Evolutionary conservation across 1,140 invertebrate species (phyloP).

Genomic region (Drosophila kepulauana): DNA sequence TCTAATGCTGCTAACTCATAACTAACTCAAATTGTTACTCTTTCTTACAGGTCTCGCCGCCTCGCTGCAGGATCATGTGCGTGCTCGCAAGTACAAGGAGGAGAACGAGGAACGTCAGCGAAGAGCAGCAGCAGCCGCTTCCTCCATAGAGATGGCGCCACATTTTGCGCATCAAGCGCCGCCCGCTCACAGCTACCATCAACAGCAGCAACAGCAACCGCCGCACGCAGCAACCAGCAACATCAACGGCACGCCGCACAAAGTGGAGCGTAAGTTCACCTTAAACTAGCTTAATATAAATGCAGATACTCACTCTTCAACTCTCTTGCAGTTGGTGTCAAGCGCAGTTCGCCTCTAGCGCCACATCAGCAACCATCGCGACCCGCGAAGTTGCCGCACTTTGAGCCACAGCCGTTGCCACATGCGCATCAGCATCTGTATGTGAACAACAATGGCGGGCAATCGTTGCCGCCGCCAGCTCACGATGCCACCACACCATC

Average conservation of each 20-base stretch:
- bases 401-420: slow-evolving; percentile 51
- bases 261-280: slow-evolving; percentile 74
- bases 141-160: slow-evolving; percentile 40
- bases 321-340: slow-evolving; percentile 67
- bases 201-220: slow-evolving; percentile 51
- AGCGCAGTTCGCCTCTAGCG: slow-evolving; percentile 77
- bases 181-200: slow-evolving; percentile 64
- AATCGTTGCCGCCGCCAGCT: slow-evolving; percentile 59
- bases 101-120: slow-evolving; percentile 85
- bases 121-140: slow-evolving; percentile 63
- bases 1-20: neutral
- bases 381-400: slow-evolving; percentile 77
- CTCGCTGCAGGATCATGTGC: slow-evolving; percentile 91
- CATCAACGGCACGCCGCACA: slow-evolving; percentile 69
- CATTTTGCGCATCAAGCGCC: slow-evolving; percentile 68
- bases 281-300: neutral
- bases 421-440: slow-evolving; percentile 60
- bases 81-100: slow-evolving; percentile 88
- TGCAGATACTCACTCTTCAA: slow-evolving; percentile 1
- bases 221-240: slow-evolving; percentile 23
- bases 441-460: slow-evolving; percentile 55
- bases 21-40: neutral
- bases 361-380: slow-evolving; percentile 75
- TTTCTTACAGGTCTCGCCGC: slow-evolving; percentile 89
- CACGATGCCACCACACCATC: slow-evolving; percentile 71